These are phyloP conservation scores for Cherax destructor DNA, from an alignment of 1,140 invertebrate species.

Conservation along the genomic window DNA sequence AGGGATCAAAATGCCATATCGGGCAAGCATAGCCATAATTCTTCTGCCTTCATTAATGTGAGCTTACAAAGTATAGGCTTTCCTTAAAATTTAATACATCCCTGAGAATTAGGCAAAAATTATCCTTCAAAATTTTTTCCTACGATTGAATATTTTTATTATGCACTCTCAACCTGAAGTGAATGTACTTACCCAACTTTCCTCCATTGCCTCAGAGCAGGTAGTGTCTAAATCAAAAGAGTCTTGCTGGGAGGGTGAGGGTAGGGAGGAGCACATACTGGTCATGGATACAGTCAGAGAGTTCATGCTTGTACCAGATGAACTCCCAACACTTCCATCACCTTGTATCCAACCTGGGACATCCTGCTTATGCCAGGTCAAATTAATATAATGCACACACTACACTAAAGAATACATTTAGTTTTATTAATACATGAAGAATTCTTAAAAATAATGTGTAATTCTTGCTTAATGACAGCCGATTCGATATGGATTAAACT, in stretches of 20 bases:
- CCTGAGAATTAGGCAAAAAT: no score
- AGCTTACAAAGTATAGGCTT: no score
- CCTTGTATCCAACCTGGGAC: conserved; percentile 47
- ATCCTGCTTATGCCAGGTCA: conserved; percentile 16
- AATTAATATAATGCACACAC: background rate
- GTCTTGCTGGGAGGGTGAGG: conserved; percentile 47
- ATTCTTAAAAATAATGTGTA: background rate
- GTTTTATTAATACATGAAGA: background rate
- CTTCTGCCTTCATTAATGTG: no score
- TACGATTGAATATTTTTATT: no score
- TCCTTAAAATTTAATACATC: no score
- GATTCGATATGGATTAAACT: no score
- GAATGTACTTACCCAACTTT: conserved; percentile 41
- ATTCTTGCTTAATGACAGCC: no score
- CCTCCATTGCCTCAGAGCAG: conserved; percentile 48
- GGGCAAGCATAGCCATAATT: no score
- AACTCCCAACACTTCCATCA: conserved; percentile 42
- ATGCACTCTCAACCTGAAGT: background rate
- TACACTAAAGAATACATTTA: background rate
- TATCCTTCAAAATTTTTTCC: no score
- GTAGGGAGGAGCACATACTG: conserved; percentile 44
- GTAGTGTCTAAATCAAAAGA: conserved; percentile 31
- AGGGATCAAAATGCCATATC: no score
- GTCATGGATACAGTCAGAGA: conserved; percentile 38
- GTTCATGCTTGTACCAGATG: conserved; percentile 48